These are phyloP conservation scores for Dynastes tityus DNA, from an alignment of 2,888 invertebrate species.

Conservation along the genomic window DNA sequence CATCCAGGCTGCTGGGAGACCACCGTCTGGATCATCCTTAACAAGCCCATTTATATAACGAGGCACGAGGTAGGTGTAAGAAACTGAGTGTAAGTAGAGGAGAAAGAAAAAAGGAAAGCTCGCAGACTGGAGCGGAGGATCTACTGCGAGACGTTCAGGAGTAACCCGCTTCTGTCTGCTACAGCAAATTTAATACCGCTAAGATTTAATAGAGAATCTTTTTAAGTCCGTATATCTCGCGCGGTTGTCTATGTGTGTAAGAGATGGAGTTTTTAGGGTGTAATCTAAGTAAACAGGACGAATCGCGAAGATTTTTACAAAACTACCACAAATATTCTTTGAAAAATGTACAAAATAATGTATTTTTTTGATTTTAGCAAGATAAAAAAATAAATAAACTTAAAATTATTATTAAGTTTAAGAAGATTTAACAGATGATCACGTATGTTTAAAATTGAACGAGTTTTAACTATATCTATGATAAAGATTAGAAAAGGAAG, in stretches of 20 bases:
- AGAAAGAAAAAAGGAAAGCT: constrained; percentile 12
- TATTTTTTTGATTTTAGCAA: too few relatives aligned
- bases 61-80: constrained; percentile 86
- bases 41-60: constrained; percentile 97
- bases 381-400: too few relatives aligned
- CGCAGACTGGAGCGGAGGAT: constrained; percentile 7
- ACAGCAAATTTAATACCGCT: constrained; percentile 46
- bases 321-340: too few relatives aligned
- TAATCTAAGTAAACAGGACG: too few relatives aligned
- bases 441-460: too few relatives aligned
- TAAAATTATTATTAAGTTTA: too few relatives aligned
- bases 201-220: constrained; percentile 39
- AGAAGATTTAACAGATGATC: too few relatives aligned
- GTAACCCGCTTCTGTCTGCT: constrained; percentile 13
- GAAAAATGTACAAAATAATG: too few relatives aligned
- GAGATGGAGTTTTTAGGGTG: background rate
- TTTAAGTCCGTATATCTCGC: background rate
- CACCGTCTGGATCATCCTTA: constrained; percentile 98
- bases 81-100: constrained; percentile 4
- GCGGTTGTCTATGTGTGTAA: background rate
- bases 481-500: too few relatives aligned
- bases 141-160: background rate
- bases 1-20: constrained; percentile 99
- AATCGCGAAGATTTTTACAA: too few relatives aligned
- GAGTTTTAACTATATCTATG: too few relatives aligned